These are phyloP conservation scores for Brienomyrus brachyistius DNA, from an alignment of 2,113 vertebrate species.

Conservation along the genomic window DNA sequence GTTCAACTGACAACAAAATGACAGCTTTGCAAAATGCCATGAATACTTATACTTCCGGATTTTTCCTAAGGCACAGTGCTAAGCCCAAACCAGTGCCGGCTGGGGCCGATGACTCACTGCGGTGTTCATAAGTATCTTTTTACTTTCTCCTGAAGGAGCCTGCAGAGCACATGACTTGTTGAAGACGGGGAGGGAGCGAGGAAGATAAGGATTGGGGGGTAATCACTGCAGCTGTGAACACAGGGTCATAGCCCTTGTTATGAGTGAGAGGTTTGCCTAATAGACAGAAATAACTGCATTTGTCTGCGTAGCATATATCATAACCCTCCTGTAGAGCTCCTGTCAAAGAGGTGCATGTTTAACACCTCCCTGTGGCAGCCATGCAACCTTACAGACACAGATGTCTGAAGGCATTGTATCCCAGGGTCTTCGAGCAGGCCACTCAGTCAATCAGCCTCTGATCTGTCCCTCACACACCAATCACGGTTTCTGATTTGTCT, in stretches of 20 bases:
- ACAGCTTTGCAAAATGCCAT: constrained; percentile 11
- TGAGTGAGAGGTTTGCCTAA: not conserved
- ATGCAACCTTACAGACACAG: not conserved
- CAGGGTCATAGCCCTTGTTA: constrained; percentile 2
- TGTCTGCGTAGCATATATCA: not conserved
- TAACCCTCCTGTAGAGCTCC: not conserved
- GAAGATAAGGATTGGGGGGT: not conserved
- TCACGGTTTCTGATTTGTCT: not conserved
- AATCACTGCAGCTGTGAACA: not conserved
- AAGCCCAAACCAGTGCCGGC: not conserved
- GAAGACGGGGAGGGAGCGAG: not conserved
- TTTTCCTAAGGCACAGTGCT: not conserved
- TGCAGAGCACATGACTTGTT: not conserved
- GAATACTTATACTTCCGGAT: not conserved
- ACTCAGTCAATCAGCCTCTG: not conserved
- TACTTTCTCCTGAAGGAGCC: not conserved
- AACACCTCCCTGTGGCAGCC: not conserved
- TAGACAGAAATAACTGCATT: not conserved
- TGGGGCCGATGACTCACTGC: not conserved
- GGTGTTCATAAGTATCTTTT: not conserved
- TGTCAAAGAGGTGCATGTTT: not conserved
- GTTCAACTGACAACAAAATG: constrained; percentile 12
- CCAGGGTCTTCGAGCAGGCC: not conserved
- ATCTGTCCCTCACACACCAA: not conserved
- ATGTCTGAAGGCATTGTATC: not conserved